A percentile compares a stretch with the other conserved stretches of the same genome.
Conservation (phyloP, 2,113 vertebrate species). For the Crotalus helleri region DNA sequence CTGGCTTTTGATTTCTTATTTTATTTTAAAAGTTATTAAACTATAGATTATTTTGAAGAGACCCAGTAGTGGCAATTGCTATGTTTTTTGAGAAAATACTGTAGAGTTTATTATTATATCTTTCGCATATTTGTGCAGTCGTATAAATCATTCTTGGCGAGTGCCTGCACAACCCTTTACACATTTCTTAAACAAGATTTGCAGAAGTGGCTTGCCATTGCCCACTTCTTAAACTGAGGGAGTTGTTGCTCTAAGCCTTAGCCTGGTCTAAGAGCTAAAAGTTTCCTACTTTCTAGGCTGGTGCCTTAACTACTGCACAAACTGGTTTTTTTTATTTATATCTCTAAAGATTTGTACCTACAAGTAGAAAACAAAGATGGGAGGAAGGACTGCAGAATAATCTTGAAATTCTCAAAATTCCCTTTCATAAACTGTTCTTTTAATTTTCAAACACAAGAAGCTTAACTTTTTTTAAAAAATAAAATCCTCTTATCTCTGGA, state of each 20-base stretch:
- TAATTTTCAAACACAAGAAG: conserved; percentile 15
- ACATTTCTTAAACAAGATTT: background rate
- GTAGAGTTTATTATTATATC: background rate
- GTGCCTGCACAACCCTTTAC: rapidly evolving
- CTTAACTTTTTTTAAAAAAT: background rate
- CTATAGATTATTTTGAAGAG: background rate
- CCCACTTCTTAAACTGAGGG: too few species aligned
- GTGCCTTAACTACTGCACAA: too few species aligned
- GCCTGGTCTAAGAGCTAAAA: too few species aligned
- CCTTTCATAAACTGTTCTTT: conserved; percentile 5
- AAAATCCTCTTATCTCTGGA: conserved; percentile 8
- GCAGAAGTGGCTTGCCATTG: background rate
- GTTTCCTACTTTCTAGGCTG: too few species aligned
- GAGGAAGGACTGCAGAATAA: conserved; percentile 2
- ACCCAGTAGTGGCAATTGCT: background rate
- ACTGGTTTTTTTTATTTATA: too few species aligned
- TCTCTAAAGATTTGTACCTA: too few species aligned
- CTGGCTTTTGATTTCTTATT: conserved; percentile 1
- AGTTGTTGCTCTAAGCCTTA: too few species aligned
- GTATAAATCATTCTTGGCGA: background rate
- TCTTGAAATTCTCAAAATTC: background rate
- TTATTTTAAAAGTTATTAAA: conserved; percentile 6
- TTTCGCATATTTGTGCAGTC: background rate
- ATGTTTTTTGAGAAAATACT: conserved; percentile 20
- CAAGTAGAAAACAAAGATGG: too few species aligned